Base-by-base conservation (phyloP, 30 jellyfish, hydroid and myxozoan genomes). In the Sanderia malayensis region DNA sequence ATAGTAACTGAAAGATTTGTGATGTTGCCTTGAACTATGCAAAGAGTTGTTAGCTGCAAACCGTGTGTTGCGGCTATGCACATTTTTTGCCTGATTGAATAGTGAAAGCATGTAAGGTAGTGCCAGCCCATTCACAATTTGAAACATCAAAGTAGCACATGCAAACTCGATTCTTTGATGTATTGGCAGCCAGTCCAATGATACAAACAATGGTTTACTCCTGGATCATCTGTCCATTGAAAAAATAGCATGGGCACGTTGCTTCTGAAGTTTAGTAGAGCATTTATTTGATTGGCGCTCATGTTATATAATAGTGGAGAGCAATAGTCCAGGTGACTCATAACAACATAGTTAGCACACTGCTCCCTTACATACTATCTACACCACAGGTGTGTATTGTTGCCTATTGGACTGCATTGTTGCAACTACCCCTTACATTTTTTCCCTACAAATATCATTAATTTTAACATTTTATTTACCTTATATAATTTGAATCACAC, bases 91-190 rank as follows among this genome's bases (percentile, higher is more conserved):
- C 52, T 68, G 70, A 68, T 57, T 68, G 67, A 68, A 68, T 45
- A 68, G 81, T n/a, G 70, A 68, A 68, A 68, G 45, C 81, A 68
- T 68, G 81, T 25, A 68, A 68, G 81, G 81, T 68, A 68, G 81
- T 68, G 68, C 81, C 67, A 37, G 55, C 24, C 62, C 81, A 30
- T 68, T 68, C 81, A 68, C 81, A 68, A 68, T 68, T 68, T 37
- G 46, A 68, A 37, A 45, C 81, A 34, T 37, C 31, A 41, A 41
- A 24, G 55, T 31, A 30, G 81, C 81, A 68, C 67, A 68, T 68
- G 68, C 45, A 45, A 68, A 71, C 72, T 71, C 83, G 59, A 47
- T 71, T 34, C 83, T 47, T 47, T 71, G 72, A 53, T 71, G 71
- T 7, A 71, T 46, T 71, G 57, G 83, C 32, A 71, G 83, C 72